phyloP scores from a whole-genome alignment of 2,797 vertebrate species.

The Rhynchotus rufescens region DNA sequence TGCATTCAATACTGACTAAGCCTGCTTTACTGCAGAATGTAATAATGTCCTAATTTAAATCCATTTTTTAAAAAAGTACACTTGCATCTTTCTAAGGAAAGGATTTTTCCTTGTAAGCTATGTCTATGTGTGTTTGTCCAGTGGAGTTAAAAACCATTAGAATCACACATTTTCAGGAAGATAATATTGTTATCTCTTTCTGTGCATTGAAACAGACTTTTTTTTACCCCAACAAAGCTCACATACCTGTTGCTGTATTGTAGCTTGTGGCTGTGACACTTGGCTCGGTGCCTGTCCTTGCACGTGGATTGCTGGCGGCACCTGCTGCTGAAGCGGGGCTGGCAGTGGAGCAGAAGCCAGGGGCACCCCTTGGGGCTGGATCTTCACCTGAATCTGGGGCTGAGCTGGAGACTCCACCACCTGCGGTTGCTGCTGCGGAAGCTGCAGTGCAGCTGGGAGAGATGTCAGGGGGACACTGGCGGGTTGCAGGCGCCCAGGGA shows the following conservation, averaged over 20 bases:
- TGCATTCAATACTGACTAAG: neutral
- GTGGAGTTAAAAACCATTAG: neutral
- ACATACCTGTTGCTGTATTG: slow-evolving; percentile 80
- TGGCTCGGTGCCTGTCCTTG: slow-evolving; percentile 82
- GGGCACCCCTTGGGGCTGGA: slow-evolving; percentile 78
- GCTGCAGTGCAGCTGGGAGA: slow-evolving; percentile 79
- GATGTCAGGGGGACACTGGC: slow-evolving; percentile 80
- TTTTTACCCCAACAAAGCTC: rapidly evolving
- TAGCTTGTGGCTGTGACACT: slow-evolving; percentile 78
- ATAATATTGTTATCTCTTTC: rapidly evolving
- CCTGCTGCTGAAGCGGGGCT: slow-evolving; percentile 86
- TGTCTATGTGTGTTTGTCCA: neutral
- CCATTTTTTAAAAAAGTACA: neutral
- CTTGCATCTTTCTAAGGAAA: neutral
- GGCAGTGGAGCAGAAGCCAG: slow-evolving; percentile 79
- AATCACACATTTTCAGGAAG: neutral
- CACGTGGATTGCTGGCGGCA: slow-evolving; percentile 85
- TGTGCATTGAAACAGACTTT: neutral
- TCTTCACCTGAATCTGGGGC: slow-evolving; percentile 84
- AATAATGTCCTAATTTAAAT: neutral
- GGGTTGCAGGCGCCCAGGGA: slow-evolving; percentile 86
- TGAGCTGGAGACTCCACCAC: slow-evolving; percentile 58
- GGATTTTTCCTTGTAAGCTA: neutral
- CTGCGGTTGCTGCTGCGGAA: slow-evolving; percentile 83
- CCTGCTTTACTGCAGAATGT: neutral